Conservation (phyloP, 2,888 invertebrate genomes). For the Synergus itoensis region DNA sequence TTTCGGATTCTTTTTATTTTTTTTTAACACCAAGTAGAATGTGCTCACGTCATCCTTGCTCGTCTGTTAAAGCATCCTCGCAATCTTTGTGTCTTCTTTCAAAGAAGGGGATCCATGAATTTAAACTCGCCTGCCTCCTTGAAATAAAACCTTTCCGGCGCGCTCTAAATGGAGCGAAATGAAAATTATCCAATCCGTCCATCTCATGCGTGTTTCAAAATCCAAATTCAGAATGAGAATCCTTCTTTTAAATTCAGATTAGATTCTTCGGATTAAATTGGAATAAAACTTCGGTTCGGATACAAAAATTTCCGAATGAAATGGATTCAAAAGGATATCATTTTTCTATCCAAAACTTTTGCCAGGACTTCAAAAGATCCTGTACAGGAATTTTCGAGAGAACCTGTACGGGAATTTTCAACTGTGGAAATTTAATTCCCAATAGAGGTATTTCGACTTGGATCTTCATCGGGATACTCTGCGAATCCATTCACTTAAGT, state of each 20-base stretch:
- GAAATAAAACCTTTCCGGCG: constrained; percentile 15
- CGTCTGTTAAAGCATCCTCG: constrained; percentile 19
- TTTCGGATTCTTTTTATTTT: constrained; percentile 13
- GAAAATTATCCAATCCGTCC: constrained; percentile 16
- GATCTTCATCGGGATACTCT: background rate
- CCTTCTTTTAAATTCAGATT: no score
- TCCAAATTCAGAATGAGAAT: background rate
- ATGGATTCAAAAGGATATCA: no score
- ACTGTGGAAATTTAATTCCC: no score
- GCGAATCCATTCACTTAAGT: constrained; percentile 18
- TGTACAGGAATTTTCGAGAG: no score
- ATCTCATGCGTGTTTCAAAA: background rate
- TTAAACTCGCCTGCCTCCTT: constrained; percentile 18
- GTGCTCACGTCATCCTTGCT: constrained; percentile 29
- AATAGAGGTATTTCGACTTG: background rate
- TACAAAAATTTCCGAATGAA: no score
- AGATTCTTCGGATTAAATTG: no score
- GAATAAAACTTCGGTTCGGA: no score
- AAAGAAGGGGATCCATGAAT: constrained; percentile 24
- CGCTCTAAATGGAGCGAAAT: background rate
- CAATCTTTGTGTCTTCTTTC: constrained; percentile 24
- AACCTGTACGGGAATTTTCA: no score
- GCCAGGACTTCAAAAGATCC: no score
- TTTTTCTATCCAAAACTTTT: no score
- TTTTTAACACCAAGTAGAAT: constrained; percentile 16